Conservation (phyloP, 23 tunicate species). For the Styela clava region DNA sequence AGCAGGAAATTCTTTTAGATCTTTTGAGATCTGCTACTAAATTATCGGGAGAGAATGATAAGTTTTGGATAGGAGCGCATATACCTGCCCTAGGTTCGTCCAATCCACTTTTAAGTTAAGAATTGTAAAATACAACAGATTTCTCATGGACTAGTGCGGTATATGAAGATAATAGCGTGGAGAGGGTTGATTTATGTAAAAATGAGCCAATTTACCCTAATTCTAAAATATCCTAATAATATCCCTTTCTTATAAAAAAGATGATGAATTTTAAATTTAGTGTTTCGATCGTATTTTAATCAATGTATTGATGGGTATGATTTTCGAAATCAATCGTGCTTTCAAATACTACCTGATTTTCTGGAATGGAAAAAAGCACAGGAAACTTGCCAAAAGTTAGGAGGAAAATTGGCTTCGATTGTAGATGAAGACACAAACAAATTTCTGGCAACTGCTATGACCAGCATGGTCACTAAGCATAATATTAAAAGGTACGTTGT, state of each 20-base stretch:
- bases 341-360: slow-evolving; percentile 4
- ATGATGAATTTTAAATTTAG: slow-evolving; percentile 4
- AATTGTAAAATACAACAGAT: too few relatives aligned
- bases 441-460: slow-evolving; percentile 22
- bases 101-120: too few relatives aligned
- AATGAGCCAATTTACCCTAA: too few relatives aligned
- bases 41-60: background rate
- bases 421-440: slow-evolving; percentile 8
- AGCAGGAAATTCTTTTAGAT: background rate
- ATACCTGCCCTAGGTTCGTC: slow-evolving; percentile 29
- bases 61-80: slow-evolving; percentile 26
- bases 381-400: slow-evolving; percentile 6
- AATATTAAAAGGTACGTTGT: background rate
- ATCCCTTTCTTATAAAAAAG: too few relatives aligned
- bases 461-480: slow-evolving; percentile 4
- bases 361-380: slow-evolving; percentile 8
- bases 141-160: too few relatives aligned
- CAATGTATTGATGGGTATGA: slow-evolving; percentile 20
- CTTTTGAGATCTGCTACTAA: background rate
- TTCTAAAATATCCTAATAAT: too few relatives aligned
- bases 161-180: too few relatives aligned
- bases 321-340: slow-evolving; percentile 13
- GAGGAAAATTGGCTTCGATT: slow-evolving; percentile 14
- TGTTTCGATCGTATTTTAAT: slow-evolving; percentile 11
- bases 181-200: too few relatives aligned